These are phyloP conservation scores for Setipinna tenuifilis DNA, from an alignment of 2,797 vertebrate species.

Conservation along the genomic window DNA sequence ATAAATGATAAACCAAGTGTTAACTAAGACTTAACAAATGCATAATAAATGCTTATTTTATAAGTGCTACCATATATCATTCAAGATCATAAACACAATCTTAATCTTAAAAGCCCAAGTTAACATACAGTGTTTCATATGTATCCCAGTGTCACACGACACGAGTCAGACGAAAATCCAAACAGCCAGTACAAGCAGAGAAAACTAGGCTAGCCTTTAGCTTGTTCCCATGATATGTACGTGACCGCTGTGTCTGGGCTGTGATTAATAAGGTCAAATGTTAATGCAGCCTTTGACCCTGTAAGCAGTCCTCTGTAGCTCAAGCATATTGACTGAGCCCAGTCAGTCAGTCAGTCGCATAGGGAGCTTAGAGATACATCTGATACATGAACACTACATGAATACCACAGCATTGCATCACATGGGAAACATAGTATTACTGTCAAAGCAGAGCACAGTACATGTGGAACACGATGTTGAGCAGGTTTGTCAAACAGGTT, in stretches of 20 bases:
- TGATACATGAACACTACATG: too few species aligned
- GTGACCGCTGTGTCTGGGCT: background rate
- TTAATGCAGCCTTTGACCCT: background rate
- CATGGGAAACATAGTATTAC: background rate
- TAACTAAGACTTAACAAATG: too few species aligned
- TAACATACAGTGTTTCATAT: background rate
- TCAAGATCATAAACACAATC: background rate
- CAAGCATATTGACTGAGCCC: background rate
- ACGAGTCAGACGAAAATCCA: too few species aligned
- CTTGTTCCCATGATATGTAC: background rate
- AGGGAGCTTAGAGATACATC: background rate
- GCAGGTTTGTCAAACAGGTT: background rate
- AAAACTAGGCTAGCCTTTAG: background rate
- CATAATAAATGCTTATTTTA: too few species aligned
- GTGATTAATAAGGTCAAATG: background rate
- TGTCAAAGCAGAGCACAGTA: background rate
- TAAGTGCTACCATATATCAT: background rate
- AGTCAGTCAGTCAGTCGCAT: background rate
- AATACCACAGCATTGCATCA: too few species aligned
- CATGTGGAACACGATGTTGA: background rate
- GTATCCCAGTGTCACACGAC: too few species aligned
- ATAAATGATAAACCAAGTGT: too few species aligned
- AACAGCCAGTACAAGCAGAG: too few species aligned
- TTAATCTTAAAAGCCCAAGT: background rate
- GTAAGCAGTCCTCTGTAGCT: background rate